Evolutionary conservation across 2,888 invertebrate genomes (phyloP), one percentile per base, ranked within the genome.

Genomic region (Eupithecia pulchellata): DNA sequence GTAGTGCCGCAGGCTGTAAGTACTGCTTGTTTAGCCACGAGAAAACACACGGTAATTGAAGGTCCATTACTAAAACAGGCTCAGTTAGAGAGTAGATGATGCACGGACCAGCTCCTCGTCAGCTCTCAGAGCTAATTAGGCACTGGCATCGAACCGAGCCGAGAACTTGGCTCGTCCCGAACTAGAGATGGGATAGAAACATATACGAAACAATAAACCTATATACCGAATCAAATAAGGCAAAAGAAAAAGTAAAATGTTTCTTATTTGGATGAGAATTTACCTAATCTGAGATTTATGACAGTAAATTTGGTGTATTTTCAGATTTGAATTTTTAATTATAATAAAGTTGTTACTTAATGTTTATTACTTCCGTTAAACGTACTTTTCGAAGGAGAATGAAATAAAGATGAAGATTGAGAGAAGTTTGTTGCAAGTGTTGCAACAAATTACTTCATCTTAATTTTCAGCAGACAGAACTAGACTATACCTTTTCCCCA

Each of bases 71-170:
- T 47, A 9, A 47, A 20, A 47, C 1, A 25, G 52, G 25, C 9
- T 52, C 11, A 52, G 11, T 25, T 4, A 6, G 29, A 17, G 57
- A n/a, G n/a, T n/a, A n/a, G n/a, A 8, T 9, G 17, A 29, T 57
- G 57, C 8, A 29, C 5, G 57, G 57, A 55, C 13, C 55, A 27
- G 57, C 17, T 29, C 57, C 29, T 57, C 57, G 2, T 27, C 66
- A 63, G 66, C 62, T 61, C 69, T 60, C n/a, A 66, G 71, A 76
- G 65, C 74, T 77, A 76, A 77, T 77, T 76, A 76, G 74, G 64
- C 75, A 65, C 75, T 75, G 75, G 75, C 77, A 73, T 70, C 73
- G 73, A 69, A 71, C 69, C 68, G 72, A 52, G 55, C 20, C 39
- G 60, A 73, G 74, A 75, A 75, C 71, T 75, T 74, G 74, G 77